phyloP scores from a whole-genome alignment of 2,113 vertebrate species.

The Zosterops japonicus region DNA sequence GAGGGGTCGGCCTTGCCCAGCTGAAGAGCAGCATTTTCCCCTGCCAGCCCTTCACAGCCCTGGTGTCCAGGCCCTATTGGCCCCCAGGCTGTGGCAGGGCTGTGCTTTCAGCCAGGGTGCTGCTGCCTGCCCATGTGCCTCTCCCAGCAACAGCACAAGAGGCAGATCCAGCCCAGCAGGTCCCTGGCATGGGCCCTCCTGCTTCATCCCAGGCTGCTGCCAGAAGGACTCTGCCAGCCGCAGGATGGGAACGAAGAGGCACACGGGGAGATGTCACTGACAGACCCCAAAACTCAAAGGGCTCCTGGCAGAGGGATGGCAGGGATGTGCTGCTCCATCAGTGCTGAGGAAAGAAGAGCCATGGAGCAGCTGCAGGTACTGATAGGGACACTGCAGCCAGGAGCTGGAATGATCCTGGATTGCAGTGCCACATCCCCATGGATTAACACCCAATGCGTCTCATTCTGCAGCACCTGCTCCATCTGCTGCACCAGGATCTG shows the following conservation, averaged over 20 bases:
- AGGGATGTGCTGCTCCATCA: background rate
- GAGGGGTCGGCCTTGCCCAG: background rate
- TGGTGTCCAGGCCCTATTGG: background rate
- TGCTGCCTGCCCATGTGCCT: background rate
- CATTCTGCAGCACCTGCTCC: background rate
- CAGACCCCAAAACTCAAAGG: background rate
- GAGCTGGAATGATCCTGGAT: background rate
- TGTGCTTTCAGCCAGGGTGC: background rate
- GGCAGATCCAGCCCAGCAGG: background rate
- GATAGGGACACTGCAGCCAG: background rate
- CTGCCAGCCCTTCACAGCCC: background rate
- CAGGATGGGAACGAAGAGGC: background rate
- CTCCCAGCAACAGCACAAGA: background rate
- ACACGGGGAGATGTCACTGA: background rate
- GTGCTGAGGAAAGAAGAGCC: background rate
- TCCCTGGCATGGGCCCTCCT: background rate
- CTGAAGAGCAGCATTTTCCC: background rate
- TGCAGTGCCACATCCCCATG: fast-evolving
- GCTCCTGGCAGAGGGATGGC: background rate
- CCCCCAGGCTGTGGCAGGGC: background rate
- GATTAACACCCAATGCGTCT: fast-evolving
- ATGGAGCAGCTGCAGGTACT: background rate
- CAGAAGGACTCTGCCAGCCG: background rate
- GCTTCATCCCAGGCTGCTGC: background rate
- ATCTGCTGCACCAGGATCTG: background rate